phyloP scores from a whole-genome alignment of 2,113 vertebrate genomes.

The Hippopotamus amphibius region DNA sequence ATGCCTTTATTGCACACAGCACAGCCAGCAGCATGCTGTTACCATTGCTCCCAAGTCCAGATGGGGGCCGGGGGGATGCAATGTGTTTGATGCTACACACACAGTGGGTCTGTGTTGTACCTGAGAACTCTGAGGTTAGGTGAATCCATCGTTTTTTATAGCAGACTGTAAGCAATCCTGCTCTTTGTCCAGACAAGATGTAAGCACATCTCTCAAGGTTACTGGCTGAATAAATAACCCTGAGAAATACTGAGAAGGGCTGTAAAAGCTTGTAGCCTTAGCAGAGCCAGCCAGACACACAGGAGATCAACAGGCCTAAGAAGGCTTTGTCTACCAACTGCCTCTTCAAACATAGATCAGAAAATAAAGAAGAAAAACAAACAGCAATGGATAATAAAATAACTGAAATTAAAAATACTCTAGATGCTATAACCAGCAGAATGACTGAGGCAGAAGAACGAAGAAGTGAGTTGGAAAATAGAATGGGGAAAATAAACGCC shows the following conservation, averaged over 20 bases:
- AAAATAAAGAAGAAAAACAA: not conserved
- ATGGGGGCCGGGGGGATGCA: not conserved
- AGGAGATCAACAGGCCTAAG: not conserved
- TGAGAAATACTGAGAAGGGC: not conserved
- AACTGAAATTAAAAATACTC: no score
- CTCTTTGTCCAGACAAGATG: not conserved
- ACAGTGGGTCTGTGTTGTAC: not conserved
- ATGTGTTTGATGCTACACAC: not conserved
- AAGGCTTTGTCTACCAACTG: not conserved
- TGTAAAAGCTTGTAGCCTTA: not conserved
- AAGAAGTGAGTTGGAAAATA: no score
- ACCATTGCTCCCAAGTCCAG: not conserved
- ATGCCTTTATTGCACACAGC: not conserved
- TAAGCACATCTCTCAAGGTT: not conserved
- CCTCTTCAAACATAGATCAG: not conserved
- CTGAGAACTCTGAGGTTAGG: not conserved
- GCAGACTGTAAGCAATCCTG: not conserved
- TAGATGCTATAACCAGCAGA: no score
- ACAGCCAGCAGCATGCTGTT: not conserved
- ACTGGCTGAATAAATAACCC: not conserved
- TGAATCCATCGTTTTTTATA: not conserved
- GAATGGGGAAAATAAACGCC: no score
- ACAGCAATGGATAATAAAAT: no score
- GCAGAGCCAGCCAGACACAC: no score
- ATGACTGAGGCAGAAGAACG: no score